Base-by-base conservation (phyloP, 2,888 invertebrate species). In the Argyresthia albistria region DNA sequence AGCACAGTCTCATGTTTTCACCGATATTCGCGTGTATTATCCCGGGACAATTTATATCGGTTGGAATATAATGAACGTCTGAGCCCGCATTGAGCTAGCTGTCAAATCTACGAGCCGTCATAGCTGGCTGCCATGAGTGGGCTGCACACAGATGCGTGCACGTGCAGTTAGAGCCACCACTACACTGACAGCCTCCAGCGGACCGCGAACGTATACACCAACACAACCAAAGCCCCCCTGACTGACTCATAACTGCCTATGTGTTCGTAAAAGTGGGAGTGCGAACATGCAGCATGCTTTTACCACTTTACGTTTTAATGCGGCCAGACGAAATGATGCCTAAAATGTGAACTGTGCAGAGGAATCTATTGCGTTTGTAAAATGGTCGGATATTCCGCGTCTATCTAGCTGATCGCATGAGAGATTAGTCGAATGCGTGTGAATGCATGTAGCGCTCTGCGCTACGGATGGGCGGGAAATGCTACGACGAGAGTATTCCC, bases 101-200 rank as follows among this genome's bases (percentile, higher is more conserved):
- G 88, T 88, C 88, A 88, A 88, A 87, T 88, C 88, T 88, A 88
- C 88, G 86, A 80, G 78, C 87, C 88, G 88, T 88, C 88, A 88
- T 88, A 86, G 87, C 82, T 82, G 73, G 86, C 80, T 84, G 87
- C 83, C 83, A 87, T 86, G 86, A 86, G 83, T 80, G 79, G 76
- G 73, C 64, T 69, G 73, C 88, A 80, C 86, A 83, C 86, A 82
- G 62, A 52, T 62, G 60, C 81, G 78, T 69, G 72, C 76, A 67
- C 73, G 70, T 78, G 74, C 76, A 71, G 57, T 73, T 69, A 79
- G 70, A 70, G 73, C 57, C 80, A 87, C 87, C 55, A 83, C 77
- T 77, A 86, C 88, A 87, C 83, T 82, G 83, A 77, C 80, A 83
- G 67, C 51, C 75, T 77, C 80, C 80, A 79, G 76, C 76, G 68